A percentile compares a stretch with the other conserved stretches of the same genome.
Conservation (phyloP, 1,140 invertebrate genomes). For the Nylanderia fulva region DNA sequence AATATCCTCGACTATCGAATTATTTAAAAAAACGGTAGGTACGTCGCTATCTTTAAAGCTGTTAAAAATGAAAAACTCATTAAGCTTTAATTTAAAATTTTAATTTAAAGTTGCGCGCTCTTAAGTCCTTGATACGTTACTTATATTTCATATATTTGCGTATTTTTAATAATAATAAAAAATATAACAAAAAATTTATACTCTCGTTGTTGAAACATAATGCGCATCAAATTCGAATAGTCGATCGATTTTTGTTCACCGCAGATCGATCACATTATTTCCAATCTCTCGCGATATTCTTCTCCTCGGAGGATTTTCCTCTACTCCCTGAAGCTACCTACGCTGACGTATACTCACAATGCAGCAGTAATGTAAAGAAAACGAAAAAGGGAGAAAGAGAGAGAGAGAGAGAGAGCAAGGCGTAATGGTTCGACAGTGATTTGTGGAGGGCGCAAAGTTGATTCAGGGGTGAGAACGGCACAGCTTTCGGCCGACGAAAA, state of each 20-base stretch:
- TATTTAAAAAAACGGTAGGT: background rate
- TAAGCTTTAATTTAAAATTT: background rate
- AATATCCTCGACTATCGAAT: background rate
- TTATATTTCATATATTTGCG: background rate
- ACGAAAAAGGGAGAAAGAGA: conserved; percentile 5
- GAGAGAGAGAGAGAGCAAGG: conserved; percentile 50
- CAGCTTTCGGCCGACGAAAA: conserved; percentile 78
- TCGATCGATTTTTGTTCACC: background rate
- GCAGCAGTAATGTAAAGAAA: background rate
- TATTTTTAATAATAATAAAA: background rate
- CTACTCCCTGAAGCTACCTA: background rate
- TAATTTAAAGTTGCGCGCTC: background rate
- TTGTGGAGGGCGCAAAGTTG: conserved; percentile 76
- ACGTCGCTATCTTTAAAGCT: background rate
- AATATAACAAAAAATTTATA: background rate
- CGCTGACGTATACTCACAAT: conserved; percentile 26
- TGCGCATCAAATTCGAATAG: background rate
- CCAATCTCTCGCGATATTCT: conserved; percentile 44
- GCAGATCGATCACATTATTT: conserved; percentile 12
- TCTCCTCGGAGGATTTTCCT: conserved; percentile 23
- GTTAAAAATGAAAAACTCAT: background rate
- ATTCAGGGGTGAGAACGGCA: conserved; percentile 79
- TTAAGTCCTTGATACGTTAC: too few relatives aligned
- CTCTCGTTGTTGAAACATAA: background rate
- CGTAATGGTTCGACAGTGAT: conserved; percentile 72